Percentiles rank a stretch among this genome's conserved stretches.
phyloP scores from a whole-genome alignment of 2,797 vertebrate species.

The Lateolabrax maculatus region DNA sequence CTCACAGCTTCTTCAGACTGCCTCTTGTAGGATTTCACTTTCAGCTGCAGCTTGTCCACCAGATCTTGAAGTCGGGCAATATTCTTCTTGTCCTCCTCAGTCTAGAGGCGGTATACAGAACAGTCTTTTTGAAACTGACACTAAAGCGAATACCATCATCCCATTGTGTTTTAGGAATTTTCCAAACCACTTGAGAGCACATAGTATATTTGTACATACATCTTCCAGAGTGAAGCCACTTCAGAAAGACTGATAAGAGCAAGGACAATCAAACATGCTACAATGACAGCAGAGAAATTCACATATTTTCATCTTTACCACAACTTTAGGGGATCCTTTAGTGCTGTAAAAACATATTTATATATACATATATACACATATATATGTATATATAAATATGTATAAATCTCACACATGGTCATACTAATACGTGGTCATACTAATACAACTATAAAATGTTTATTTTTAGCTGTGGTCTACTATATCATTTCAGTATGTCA shows the following conservation, averaged over 20 bases:
- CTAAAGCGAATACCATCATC: conserved; percentile 10
- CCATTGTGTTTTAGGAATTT: neutral
- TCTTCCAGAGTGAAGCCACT: neutral
- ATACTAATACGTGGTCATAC: conserved; percentile 3
- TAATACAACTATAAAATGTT: neutral
- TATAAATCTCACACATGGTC: conserved; percentile 33
- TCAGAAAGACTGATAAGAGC: neutral
- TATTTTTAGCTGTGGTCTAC: conserved; percentile 36
- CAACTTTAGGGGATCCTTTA: neutral
- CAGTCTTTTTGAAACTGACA: conserved; percentile 14
- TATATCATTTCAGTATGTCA: conserved; percentile 4
- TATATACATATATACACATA: no score
- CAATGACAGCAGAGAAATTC: neutral
- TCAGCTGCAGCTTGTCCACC: conserved; percentile 93
- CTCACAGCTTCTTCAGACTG: conserved; percentile 93
- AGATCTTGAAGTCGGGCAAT: conserved; percentile 90
- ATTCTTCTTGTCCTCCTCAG: conserved; percentile 93
- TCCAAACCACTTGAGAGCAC: conserved; percentile 7
- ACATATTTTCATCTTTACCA: conserved; percentile 1
- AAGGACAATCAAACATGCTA: neutral
- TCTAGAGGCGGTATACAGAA: conserved; percentile 57
- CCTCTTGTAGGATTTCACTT: conserved; percentile 93
- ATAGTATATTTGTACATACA: neutral
- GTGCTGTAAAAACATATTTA: neutral
- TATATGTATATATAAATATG: no score